phyloP scores from a whole-genome alignment of 1,140 invertebrate species.

The Drosophila nebulosa region DNA sequence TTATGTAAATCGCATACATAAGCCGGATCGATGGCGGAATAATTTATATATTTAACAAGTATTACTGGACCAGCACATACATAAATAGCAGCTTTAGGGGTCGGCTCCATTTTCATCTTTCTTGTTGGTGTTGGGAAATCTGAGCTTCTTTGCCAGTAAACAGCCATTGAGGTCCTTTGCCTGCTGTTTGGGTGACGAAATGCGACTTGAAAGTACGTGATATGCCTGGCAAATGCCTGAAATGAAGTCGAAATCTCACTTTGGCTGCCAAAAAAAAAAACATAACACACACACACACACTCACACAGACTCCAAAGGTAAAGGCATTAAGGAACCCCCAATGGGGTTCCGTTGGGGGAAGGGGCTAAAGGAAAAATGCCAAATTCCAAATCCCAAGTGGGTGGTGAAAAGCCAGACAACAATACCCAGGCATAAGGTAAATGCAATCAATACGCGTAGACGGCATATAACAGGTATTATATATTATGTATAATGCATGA shows the following conservation, averaged over 20 bases:
- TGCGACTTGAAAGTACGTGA: constrained; percentile 67
- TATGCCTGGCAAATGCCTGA: constrained; percentile 32
- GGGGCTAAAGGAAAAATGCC: constrained; percentile 36
- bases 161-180: constrained; percentile 23
- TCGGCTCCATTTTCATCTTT: neutral
- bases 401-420: constrained; percentile 59
- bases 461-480: constrained; percentile 73
- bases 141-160: constrained; percentile 34
- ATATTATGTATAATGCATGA: constrained; percentile 70
- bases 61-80: constrained; percentile 52
- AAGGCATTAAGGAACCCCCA: constrained; percentile 31
- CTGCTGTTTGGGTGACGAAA: constrained; percentile 70
- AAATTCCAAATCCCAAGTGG: constrained; percentile 42
- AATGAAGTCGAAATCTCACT: too few species aligned
- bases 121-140: constrained; percentile 19
- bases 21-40: constrained; percentile 30
- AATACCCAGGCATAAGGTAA: constrained; percentile 54
- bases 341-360: constrained; percentile 6
- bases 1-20: neutral
- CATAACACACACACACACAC: constrained; percentile 5
- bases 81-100: constrained; percentile 50
- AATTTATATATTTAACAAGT: constrained; percentile 49
- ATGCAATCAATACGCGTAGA: constrained; percentile 78
- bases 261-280: constrained; percentile 2
- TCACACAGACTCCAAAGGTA: constrained; percentile 2